Evolutionary conservation across 2,113 vertebrate genomes (phyloP), one percentile per base, ranked within the genome.

Genomic region (Lycaon pictus): DNA sequence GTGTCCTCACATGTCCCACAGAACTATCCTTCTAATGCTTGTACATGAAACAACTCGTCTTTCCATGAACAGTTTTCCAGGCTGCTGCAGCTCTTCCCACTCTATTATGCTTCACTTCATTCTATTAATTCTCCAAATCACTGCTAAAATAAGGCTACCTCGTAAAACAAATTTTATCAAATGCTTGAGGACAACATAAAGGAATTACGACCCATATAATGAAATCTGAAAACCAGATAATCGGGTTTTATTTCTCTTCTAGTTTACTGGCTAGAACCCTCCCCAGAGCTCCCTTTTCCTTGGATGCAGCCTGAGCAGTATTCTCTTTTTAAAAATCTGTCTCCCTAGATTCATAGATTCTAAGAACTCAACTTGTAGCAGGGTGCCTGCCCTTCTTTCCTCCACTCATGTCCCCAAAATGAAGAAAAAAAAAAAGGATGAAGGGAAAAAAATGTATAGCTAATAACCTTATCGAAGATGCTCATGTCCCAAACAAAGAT

Each of bases 381-480:
- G 22, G 11, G 25, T 76, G 6, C 1, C 43, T 82, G 8, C 1
- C 43, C 43, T 19, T 65, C 35, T 51, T 77, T 11, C 1, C 12
- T 2, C 15, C 1, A 32, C 2, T 29, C 11, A 0, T 3, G 10
- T 19, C 0, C 3, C 17, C 15, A 72, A 85, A 65, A 48, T 43
- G 13, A 23, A 86, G 89, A 79, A 2, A 91, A n/a, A 23, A 86
- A 92, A 84, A 81, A 43, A 79, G 3, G 84, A n/a, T 77, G 53
- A 88, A 51, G 5, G 11, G 58, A 74, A 80, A 93, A 93, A 22
- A 29, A 67, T 32, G 20, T 17, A 43, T 65, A 60, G 15, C 3
- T 81, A 88, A 89, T 71, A 93, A 62, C 77, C 23, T 88, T 82
- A 87, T 82, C 11, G 89, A 43, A 92, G 16, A 80, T 32, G 9